phyloP scores from a whole-genome alignment of 1,140 invertebrate genomes.

The Spodoptera frugiperda region DNA sequence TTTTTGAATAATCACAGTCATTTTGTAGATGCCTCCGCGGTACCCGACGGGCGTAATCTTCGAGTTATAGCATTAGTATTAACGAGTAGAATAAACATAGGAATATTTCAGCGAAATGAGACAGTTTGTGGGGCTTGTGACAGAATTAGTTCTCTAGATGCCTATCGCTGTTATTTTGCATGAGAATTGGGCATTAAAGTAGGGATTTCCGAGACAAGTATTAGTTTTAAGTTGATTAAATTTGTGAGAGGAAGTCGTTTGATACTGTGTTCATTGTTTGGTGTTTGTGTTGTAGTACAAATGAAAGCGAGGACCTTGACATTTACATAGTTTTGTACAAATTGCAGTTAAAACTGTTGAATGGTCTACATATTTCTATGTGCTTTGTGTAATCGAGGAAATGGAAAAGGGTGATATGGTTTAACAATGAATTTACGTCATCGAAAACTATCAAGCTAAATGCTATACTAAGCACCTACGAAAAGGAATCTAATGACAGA shows the following conservation, averaged over 20 bases:
- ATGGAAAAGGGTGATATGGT: too few species aligned
- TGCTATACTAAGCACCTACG: too few species aligned
- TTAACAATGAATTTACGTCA: too few species aligned
- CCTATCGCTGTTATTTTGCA: slow-evolving; percentile 23
- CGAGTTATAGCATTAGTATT: slow-evolving; percentile 62
- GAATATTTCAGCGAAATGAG: slow-evolving; percentile 61
- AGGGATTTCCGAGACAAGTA: slow-evolving; percentile 15
- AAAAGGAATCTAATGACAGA: too few species aligned
- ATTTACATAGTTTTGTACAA: too few species aligned
- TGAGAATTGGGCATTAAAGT: slow-evolving; percentile 12
- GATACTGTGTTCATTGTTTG: neutral
- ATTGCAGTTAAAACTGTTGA: too few species aligned
- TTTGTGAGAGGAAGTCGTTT: neutral
- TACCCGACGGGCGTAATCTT: slow-evolving; percentile 59
- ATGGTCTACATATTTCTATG: too few species aligned
- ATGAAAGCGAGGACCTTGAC: too few species aligned
- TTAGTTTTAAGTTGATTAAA: slow-evolving; percentile 19
- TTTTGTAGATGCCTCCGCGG: slow-evolving; percentile 50
- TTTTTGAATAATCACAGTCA: slow-evolving; percentile 59
- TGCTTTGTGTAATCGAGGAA: too few species aligned
- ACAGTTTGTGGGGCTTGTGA: slow-evolving; percentile 46
- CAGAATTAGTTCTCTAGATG: slow-evolving; percentile 49
- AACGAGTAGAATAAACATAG: slow-evolving; percentile 63
- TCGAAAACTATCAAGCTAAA: too few species aligned
- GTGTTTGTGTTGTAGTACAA: neutral